Evolutionary conservation across 2,888 invertebrate genomes (phyloP).

Genomic region (Hyalella azteca): DNA sequence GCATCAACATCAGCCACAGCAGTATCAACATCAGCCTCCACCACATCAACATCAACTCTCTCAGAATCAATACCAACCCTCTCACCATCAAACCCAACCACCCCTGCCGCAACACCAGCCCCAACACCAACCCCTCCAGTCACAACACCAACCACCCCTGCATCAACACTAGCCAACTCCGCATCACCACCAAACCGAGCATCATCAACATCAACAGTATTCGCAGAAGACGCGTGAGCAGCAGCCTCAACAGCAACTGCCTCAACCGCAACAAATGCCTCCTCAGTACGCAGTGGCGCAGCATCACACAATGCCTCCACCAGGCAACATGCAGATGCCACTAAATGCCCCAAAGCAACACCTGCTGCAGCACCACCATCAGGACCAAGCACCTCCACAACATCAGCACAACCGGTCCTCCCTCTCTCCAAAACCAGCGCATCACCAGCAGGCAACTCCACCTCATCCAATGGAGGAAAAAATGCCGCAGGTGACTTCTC

Average conservation of each 20-base stretch:
- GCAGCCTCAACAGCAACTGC: conserved; percentile 53
- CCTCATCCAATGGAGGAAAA: not conserved
- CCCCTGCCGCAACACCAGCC: conserved; percentile 60
- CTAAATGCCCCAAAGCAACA: not conserved
- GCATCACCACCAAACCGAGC: conserved; percentile 46
- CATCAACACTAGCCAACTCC: not conserved
- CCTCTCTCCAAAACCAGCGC: not conserved
- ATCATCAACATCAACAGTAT: conserved; percentile 60
- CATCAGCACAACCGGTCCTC: not conserved
- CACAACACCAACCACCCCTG: not conserved
- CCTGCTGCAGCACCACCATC: too few species aligned
- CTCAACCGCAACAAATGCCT: conserved; percentile 60
- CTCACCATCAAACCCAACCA: conserved; percentile 38
- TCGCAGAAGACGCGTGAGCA: conserved; percentile 60
- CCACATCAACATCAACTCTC: conserved; percentile 61
- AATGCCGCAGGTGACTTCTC: not conserved
- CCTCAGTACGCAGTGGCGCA: not conserved
- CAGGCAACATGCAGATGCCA: not conserved
- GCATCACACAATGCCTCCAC: not conserved
- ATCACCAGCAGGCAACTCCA: not conserved
- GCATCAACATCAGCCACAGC: conserved; percentile 57
- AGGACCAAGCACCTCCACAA: too few species aligned
- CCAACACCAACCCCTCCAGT: conserved; percentile 41
- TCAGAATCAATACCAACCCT: conserved; percentile 44
- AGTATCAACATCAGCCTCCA: conserved; percentile 59